Evolutionary conservation across 30 jellyfish, hydroid and myxozoan species (phyloP).

Genomic region (Cassiopea xamachana): DNA sequence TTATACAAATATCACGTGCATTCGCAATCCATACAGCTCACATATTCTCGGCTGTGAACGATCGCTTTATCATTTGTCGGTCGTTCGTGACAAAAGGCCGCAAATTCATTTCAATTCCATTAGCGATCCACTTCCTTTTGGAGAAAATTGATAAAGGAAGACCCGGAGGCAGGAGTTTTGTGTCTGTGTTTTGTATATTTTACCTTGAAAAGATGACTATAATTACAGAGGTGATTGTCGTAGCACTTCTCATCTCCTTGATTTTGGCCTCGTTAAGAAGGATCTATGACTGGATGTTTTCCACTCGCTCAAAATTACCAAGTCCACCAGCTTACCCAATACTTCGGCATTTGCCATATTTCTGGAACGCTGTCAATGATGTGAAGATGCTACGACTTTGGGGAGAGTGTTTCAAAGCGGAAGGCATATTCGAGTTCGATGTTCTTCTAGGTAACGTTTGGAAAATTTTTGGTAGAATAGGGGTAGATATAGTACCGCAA

Average conservation of each 20-base stretch:
- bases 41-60: no score
- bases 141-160: no score
- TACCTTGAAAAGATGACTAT: slow-evolving; percentile 16
- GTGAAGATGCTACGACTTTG: slow-evolving; percentile 15
- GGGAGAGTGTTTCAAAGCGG: slow-evolving; percentile 49
- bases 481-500: no score
- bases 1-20: no score
- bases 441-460: slow-evolving; percentile 15
- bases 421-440: slow-evolving; percentile 55
- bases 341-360: slow-evolving; percentile 55
- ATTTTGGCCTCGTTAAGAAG: slow-evolving; percentile 25
- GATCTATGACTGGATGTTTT: slow-evolving; percentile 14
- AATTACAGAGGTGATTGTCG: slow-evolving; percentile 23
- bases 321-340: slow-evolving; percentile 68
- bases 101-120: no score
- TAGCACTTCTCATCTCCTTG: slow-evolving; percentile 29
- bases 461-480: background rate
- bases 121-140: no score
- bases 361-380: slow-evolving; percentile 18
- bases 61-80: no score
- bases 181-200: no score
- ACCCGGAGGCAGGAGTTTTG: no score
- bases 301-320: slow-evolving; percentile 19
- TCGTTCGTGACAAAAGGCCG: no score
- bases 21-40: no score